phyloP scores from a whole-genome alignment of 2,888 invertebrate species.

The Copidosoma aretas region DNA sequence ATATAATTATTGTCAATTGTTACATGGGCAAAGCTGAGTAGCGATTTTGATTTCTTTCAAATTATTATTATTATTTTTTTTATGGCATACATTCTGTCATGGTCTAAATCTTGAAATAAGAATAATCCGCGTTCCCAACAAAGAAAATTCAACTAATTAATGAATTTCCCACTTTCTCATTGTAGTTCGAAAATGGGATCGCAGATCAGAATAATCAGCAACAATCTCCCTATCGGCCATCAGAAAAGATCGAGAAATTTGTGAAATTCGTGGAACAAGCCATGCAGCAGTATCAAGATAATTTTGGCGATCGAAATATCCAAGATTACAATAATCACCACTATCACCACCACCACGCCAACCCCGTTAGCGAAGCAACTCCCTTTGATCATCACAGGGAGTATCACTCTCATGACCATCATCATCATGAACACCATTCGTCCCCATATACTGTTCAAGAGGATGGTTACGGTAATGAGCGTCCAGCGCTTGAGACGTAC shows the following conservation, averaged over 20 bases:
- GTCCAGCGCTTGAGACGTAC: background rate
- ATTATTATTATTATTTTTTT: no score
- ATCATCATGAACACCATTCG: background rate
- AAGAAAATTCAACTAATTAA: no score
- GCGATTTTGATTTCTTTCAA: no score
- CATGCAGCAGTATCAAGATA: background rate
- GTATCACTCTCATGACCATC: background rate
- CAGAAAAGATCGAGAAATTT: constrained; percentile 6
- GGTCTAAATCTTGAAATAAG: no score
- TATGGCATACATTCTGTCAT: no score
- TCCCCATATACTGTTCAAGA: background rate
- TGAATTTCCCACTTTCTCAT: background rate
- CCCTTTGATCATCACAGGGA: no score
- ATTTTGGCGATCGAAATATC: background rate
- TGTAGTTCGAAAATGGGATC: constrained; percentile 15
- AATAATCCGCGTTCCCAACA: no score
- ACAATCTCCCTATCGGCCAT: constrained; percentile 2
- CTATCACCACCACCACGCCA: background rate
- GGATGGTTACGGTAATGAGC: constrained; percentile 16
- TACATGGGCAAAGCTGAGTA: no score
- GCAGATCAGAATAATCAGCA: background rate
- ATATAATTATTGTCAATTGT: no score
- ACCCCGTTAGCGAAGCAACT: background rate
- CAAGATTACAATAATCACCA: no score
- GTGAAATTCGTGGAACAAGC: constrained; percentile 26